Evolutionary conservation across 1,140 invertebrate genomes (phyloP), one percentile per base, ranked within the genome.

Genomic region (Pseudobourletiella spinata): DNA sequence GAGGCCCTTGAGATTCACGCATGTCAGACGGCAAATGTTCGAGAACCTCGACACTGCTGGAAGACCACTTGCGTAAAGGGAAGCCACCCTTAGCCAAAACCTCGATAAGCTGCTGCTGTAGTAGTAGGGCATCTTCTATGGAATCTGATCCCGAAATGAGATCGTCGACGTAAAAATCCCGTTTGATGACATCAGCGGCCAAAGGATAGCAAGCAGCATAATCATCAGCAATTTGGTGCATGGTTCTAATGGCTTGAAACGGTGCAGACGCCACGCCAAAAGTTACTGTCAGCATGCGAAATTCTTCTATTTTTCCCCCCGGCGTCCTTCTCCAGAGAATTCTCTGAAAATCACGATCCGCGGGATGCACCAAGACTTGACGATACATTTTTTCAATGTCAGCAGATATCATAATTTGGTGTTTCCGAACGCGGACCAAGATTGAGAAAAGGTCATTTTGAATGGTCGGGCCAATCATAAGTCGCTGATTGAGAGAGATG

Each of bases 91-190:
- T 18, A 15, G 22, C 25, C 1, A 73, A 46, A 20, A 57, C 2
- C 24, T 18, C 3, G 6, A 59, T 65, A 4, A 76, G 6, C n/a
- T 73, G 58, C 3, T 65, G n/a, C 42, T 68, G 54, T 16, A 76
- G 25, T 2, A 43, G n/a, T 0, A 64, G 18, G 18, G 73, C 72
- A 61, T 75, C 67, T 54, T 74, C 61, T n/a, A 73, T 43, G 3
- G 67, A 71, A 3, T 72, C 32, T 1, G 57, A 59, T 3, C 78
- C 76, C 20, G 71, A 71, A 22, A 77, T 42, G 2, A 75, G 54
- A 68, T 79, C 77, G 63, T 81, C 78, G 16, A 76, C 73, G 32
- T 71, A 71, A 24, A 70, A 60, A 26, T 70, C 62, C 14, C 54
- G 20, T 14, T 25, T 32, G 4, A 67, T 3, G 24, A 61, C 29